phyloP scores from a whole-genome alignment of 2,888 invertebrate species.

The Steinernema hermaphroditum region DNA sequence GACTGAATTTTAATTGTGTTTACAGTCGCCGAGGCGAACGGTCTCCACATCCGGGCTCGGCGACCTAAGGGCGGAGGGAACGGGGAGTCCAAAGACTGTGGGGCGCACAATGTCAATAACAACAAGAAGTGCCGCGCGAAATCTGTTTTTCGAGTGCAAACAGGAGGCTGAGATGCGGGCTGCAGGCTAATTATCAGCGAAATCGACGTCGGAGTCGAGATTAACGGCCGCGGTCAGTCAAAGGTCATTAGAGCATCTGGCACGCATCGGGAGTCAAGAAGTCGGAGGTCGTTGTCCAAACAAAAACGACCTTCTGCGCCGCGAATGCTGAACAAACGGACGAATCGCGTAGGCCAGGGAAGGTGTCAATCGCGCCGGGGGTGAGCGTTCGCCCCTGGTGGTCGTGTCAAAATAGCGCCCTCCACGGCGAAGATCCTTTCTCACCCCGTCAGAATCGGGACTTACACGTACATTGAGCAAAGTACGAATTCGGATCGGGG shows the following conservation, averaged over 20 bases:
- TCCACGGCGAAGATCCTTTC: conserved; percentile 1
- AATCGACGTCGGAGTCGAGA: background rate
- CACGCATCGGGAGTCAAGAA: conserved; percentile 16
- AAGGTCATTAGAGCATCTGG: conserved; percentile 31
- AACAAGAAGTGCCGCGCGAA: background rate
- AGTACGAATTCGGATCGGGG: background rate
- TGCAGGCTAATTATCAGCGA: background rate
- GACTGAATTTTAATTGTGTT: conserved; percentile 14
- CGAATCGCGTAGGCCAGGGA: background rate
- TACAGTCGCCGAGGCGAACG: no score
- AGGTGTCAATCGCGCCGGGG: conserved; percentile 24
- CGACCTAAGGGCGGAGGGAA: no score
- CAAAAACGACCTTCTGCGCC: conserved; percentile 18
- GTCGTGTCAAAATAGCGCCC: conserved; percentile 20
- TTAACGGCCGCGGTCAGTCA: background rate
- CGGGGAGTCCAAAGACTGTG: no score
- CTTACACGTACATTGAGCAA: background rate
- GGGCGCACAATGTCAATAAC: conserved; percentile 3
- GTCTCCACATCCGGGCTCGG: no score
- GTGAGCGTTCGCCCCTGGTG: conserved; percentile 6
- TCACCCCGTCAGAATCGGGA: background rate
- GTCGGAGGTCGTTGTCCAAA: conserved; percentile 14
- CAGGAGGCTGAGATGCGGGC: no score
- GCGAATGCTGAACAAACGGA: conserved; percentile 22
- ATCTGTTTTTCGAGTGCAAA: conserved; percentile 7